Evolutionary conservation across 2,113 vertebrate genomes (phyloP), one percentile per base, ranked within the genome.

Genomic region (Elephantulus edwardii): DNA sequence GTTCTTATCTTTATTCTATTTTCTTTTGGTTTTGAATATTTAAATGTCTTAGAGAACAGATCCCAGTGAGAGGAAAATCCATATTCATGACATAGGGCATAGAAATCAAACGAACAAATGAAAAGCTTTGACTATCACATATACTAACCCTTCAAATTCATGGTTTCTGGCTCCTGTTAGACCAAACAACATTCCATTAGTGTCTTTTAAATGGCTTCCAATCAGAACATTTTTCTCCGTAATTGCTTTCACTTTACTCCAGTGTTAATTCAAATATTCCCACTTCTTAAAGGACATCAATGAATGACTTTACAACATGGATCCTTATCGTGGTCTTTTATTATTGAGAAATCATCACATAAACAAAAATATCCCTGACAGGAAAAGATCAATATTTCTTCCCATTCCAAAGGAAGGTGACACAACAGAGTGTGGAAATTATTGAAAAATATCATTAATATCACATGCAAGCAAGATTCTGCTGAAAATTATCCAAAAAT

Each of bases 1-100:
- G 13, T 83, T 68, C 24, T 33, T 89, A 35, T 42, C 52, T 88
- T 64, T 77, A 92, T 54, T 79, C n/a, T 26, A 85, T 30, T 28
- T 28, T 86, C 44, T 83, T 56, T 46, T 20, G 10, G n/a, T 91
- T 93, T 77, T 80, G 40, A 88, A 81, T 58, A 42, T 52, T 81
- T 81, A 62, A 83, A 83, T 81, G 33, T 88, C 35, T 85, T 81
- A 84, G 22, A 5, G 52, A 88, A 82, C 35, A 91, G 2, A 92
- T 26, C 9, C 60, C 64, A 46, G 54, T 64, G 17, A 71, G 48
- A 80, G n/a, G 9, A 83, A 82, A 79, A 79, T 68, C 70, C 83
- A 88, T 75, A 91, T 13, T 62, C 28, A 70, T 56, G 28, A 62
- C 12, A 33, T 13, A 28, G 60, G 42, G 16, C n/a, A 46, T 33